Percentiles rank a stretch among this genome's conserved stretches.
phyloP scores from a whole-genome alignment of 2,888 invertebrate species.

The Lutraria lutraria region DNA sequence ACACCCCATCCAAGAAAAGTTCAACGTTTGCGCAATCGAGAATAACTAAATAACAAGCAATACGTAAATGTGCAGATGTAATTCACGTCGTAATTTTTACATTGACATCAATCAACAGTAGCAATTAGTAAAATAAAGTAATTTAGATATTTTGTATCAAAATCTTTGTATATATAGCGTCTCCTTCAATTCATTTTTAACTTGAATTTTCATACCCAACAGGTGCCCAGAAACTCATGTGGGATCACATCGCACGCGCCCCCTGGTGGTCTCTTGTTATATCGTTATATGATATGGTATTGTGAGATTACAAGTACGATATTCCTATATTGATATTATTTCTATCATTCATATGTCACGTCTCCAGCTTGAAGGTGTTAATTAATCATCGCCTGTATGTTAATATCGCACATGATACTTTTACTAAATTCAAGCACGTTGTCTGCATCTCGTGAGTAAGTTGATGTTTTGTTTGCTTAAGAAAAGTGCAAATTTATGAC shows the following conservation, averaged over 20 bases:
- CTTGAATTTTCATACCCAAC: background rate
- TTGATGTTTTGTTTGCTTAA: background rate
- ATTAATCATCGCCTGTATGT: background rate
- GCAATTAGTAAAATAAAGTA: background rate
- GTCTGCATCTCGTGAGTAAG: background rate
- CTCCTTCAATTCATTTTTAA: background rate
- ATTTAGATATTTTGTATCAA: background rate
- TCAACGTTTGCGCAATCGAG: no score
- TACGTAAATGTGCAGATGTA: background rate
- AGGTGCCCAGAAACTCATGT: background rate
- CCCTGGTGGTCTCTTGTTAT: background rate
- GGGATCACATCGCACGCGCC: background rate
- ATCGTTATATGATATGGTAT: background rate
- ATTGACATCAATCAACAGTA: background rate
- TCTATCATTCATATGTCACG: background rate
- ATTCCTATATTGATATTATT: background rate
- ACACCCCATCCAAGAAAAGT: no score
- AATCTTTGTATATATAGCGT: no score
- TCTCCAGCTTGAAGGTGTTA: background rate
- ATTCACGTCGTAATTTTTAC: background rate
- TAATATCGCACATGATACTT: background rate
- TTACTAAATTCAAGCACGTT: background rate
- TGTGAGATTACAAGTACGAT: background rate
- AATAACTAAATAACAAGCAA: background rate
- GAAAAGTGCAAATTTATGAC: background rate